A percentile compares a stretch with the other conserved stretches of the same genome.
Evolutionary conservation across 2,113 vertebrate species (phyloP).

Genomic region (Diadophis punctatus): DNA sequence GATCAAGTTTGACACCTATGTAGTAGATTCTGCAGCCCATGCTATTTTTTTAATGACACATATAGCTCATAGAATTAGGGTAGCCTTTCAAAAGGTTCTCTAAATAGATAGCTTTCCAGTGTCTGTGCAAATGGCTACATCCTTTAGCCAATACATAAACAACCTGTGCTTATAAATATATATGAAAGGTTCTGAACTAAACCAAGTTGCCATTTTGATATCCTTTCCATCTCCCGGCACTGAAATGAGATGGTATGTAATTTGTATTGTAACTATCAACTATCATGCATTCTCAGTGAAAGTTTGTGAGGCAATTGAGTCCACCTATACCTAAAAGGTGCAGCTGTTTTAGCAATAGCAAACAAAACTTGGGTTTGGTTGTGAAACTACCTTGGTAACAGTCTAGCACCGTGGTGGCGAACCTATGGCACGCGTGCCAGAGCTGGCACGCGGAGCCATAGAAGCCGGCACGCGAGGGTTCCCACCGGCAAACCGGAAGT

Average conservation of each 20-base stretch:
- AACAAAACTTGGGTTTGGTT: neutral
- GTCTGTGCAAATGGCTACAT: neutral
- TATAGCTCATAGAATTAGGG: neutral
- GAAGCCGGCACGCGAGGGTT: no score
- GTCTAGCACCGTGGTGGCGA: no score
- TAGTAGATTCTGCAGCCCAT: neutral
- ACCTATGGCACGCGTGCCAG: no score
- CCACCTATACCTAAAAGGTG: neutral
- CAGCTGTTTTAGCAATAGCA: neutral
- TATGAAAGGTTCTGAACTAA: neutral
- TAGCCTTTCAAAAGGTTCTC: neutral
- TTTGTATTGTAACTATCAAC: neutral
- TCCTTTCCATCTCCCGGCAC: neutral
- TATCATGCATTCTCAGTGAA: neutral
- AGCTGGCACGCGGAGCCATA: no score
- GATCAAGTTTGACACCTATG: no score
- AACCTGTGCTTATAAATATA: neutral
- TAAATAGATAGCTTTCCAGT: neutral
- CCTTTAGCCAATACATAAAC: neutral
- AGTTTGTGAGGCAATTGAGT: neutral
- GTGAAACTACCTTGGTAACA: neutral
- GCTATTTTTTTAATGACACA: neutral
- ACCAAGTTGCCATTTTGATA: neutral
- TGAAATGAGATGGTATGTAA: neutral
- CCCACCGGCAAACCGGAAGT: no score